Percentiles rank a stretch among this genome's conserved stretches.
phyloP scores from a whole-genome alignment of 2,113 vertebrate species.

The Oophaga pumilio region DNA sequence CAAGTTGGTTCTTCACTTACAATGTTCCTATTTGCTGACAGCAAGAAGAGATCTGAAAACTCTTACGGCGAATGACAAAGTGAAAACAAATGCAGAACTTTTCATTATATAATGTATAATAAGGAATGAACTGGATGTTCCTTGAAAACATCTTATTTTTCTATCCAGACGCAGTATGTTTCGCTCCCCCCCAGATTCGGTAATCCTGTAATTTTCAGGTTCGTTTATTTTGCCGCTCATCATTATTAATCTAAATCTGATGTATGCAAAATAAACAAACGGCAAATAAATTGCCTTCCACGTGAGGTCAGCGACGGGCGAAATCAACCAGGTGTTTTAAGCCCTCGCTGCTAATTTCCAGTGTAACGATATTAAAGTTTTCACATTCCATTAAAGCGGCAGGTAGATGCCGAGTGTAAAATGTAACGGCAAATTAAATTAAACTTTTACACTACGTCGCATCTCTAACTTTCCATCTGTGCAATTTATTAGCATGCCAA shows the following conservation, averaged over 20 bases:
- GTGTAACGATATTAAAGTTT: background rate
- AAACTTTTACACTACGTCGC: constrained; percentile 34
- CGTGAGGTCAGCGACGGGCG: background rate
- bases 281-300: background rate
- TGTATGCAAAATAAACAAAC: constrained; percentile 23
- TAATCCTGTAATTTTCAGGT: background rate
- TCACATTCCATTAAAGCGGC: constrained; percentile 25
- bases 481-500: constrained; percentile 49
- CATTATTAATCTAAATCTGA: constrained; percentile 8
- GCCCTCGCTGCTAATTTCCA: background rate
- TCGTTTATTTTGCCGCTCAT: background rate
- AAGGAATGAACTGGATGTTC: too few species aligned
- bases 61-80: too few species aligned
- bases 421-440: constrained; percentile 49
- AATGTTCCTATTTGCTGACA: too few species aligned
- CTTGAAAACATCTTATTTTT: background rate
- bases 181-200: background rate
- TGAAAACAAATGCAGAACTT: too few species aligned
- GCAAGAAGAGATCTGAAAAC: too few species aligned
- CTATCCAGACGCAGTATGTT: background rate
- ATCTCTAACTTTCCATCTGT: constrained; percentile 46
- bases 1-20: too few species aligned
- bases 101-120: too few species aligned
- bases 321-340: background rate
- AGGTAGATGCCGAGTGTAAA: constrained; percentile 38